phyloP scores from a whole-genome alignment of 2,888 invertebrate genomes.

The Adineta ricciae region DNA sequence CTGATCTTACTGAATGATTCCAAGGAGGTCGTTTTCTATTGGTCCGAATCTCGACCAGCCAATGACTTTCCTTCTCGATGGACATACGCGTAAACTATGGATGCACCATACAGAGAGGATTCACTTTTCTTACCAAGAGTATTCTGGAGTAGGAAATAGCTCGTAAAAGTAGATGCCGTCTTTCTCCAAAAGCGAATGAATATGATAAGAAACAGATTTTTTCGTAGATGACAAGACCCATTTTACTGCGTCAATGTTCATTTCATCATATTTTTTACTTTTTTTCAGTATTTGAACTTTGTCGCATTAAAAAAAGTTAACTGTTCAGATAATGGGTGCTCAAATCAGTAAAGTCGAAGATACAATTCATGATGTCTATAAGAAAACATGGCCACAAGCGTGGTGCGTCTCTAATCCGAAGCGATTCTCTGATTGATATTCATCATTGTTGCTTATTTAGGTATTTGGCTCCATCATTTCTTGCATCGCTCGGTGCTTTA shows the following conservation, averaged over 20 bases:
- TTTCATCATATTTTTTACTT: not conserved
- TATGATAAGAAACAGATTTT: not conserved
- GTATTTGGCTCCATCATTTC: constrained; percentile 1
- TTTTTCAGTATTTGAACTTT: not conserved
- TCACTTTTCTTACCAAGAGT: too few relatives aligned
- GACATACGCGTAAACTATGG: not conserved
- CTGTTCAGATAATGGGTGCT: not conserved
- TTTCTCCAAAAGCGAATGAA: too few relatives aligned
- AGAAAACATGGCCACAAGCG: not conserved
- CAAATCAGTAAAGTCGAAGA: not conserved
- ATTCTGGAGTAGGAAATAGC: too few relatives aligned
- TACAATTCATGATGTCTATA: not conserved
- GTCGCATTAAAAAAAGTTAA: not conserved
- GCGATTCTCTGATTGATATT: not conserved
- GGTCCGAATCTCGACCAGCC: not conserved
- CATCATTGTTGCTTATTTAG: not conserved
- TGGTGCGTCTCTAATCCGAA: not conserved
- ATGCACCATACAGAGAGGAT: not conserved
- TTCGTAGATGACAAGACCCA: too few relatives aligned
- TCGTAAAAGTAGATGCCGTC: too few relatives aligned
- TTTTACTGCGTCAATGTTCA: not conserved
- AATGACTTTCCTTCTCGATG: not conserved
- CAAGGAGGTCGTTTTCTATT: not conserved
- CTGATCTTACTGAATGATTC: too few relatives aligned
- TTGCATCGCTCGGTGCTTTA: not conserved